Percentiles rank a stretch among this genome's conserved stretches.
Evolutionary conservation across 2,888 invertebrate genomes (phyloP).

Genomic region (Orgyia antiqua): DNA sequence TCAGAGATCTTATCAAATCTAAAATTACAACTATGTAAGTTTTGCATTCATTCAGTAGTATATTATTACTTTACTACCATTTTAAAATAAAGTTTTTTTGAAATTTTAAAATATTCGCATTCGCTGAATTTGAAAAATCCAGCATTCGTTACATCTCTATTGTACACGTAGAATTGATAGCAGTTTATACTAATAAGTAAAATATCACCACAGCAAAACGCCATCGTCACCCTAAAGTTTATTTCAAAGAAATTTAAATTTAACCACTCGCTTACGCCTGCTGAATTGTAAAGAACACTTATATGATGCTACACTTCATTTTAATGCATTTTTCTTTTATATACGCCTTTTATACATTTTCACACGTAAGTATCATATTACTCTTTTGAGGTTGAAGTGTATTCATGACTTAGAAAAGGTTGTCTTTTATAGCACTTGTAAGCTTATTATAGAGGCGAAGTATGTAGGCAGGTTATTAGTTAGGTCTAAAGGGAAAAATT

Average conservation of each 20-base stretch:
- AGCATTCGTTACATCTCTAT: no score
- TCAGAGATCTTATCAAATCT: no score
- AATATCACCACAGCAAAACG: no score
- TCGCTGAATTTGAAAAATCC: no score
- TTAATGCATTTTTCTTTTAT: slow-evolving; percentile 45
- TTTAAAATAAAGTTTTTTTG: no score
- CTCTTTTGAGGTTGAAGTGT: slow-evolving; percentile 40
- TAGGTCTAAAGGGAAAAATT: no score
- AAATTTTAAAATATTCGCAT: neutral
- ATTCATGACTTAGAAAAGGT: slow-evolving; percentile 5
- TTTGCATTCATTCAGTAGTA: no score
- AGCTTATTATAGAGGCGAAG: no score
- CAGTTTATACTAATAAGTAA: no score
- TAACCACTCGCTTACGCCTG: slow-evolving; percentile 35
- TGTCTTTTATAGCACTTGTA: slow-evolving; percentile 11
- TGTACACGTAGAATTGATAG: no score
- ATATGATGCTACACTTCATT: slow-evolving; percentile 38
- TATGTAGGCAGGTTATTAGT: no score
- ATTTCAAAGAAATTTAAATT: slow-evolving; percentile 30
- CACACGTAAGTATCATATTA: slow-evolving; percentile 50
- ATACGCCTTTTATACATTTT: slow-evolving; percentile 40
- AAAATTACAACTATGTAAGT: no score
- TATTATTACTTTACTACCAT: neutral
- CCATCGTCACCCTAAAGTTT: slow-evolving; percentile 19
- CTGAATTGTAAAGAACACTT: slow-evolving; percentile 43